Conservation (phyloP, 1,140 invertebrate genomes). For the Ips nitidus region DNA sequence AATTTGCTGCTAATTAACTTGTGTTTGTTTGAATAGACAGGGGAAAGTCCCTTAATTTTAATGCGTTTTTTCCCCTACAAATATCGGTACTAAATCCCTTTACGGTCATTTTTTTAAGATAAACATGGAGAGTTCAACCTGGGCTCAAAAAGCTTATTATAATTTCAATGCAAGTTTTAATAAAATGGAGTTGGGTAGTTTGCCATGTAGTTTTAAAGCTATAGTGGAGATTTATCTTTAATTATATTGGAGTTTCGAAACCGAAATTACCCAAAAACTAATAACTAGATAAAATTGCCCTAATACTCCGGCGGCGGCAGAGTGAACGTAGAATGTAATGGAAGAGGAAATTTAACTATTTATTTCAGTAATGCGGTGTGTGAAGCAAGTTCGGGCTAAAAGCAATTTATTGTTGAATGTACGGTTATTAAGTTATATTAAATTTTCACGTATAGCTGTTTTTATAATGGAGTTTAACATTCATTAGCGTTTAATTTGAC, state of each 20-base stretch:
- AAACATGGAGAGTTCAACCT: background rate
- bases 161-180: conserved; percentile 26
- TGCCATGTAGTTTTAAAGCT: conserved; percentile 27
- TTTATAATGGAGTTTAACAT: conserved; percentile 10
- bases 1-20: conserved; percentile 21
- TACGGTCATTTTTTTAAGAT: background rate
- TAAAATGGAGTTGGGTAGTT: conserved; percentile 27
- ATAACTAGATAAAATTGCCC: conserved; percentile 36
- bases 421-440: conserved; percentile 28
- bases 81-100: background rate
- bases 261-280: conserved; percentile 35
- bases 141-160: conserved; percentile 15
- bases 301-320: conserved; percentile 29
- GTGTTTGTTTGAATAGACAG: background rate
- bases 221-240: conserved; percentile 34
- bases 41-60: background rate
- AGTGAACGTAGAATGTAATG: conserved; percentile 25
- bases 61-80: background rate
- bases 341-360: conserved; percentile 36
- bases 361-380: conserved; percentile 30
- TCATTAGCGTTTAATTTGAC: conserved; percentile 2
- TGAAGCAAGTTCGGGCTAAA: conserved; percentile 25
- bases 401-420: conserved; percentile 35
- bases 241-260: conserved; percentile 37
- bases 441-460: conserved; percentile 16